phyloP scores from a whole-genome alignment of 2,797 vertebrate genomes.

The Argyrosomus regius region DNA sequence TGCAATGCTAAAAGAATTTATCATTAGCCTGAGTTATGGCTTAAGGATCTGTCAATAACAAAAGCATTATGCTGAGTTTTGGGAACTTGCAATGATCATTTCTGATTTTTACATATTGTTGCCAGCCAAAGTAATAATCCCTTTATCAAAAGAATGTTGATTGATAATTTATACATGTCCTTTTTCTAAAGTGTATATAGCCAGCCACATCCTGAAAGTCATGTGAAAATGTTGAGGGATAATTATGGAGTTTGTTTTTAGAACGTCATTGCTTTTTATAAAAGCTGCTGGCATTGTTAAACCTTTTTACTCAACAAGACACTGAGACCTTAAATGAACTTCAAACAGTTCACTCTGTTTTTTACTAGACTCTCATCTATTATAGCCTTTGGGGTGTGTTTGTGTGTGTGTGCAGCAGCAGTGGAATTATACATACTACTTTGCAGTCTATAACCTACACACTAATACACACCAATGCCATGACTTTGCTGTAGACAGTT shows the following conservation, averaged over 20 bases:
- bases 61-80: neutral
- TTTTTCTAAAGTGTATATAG: neutral
- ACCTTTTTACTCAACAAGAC: neutral
- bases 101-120: neutral
- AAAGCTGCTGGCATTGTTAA: neutral
- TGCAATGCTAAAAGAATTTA: constrained; percentile 1
- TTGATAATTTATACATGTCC: neutral
- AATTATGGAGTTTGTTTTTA: neutral
- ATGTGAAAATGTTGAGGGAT: neutral
- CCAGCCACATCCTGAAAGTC: neutral
- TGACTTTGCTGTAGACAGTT: constrained; percentile 4
- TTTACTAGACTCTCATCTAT: neutral
- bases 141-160: neutral
- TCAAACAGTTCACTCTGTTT: neutral
- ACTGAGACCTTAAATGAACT: neutral
- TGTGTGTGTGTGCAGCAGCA: neutral
- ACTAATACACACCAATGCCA: too few relatives aligned
- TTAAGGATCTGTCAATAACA: neutral
- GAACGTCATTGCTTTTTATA: neutral
- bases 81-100: neutral
- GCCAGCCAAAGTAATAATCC: neutral
- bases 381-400: neutral
- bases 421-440: neutral
- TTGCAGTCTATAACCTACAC: neutral
- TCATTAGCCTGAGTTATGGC: too few relatives aligned